phyloP scores from a whole-genome alignment of 2,888 invertebrate species.

The Megastigmus dorsalis region DNA sequence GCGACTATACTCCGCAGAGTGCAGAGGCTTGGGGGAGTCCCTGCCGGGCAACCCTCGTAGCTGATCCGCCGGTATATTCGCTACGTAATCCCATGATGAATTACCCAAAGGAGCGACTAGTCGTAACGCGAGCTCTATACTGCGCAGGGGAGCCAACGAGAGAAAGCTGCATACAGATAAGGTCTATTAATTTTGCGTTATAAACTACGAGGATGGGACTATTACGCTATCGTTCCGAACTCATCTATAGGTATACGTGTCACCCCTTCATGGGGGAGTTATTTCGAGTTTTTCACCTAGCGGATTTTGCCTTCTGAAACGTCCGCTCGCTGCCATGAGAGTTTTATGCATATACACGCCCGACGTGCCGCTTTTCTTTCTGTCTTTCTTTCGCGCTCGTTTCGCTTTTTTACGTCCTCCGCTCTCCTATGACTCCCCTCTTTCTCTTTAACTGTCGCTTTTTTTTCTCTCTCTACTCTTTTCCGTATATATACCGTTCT shows the following conservation, averaged over 20 bases:
- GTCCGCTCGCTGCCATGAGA: not conserved
- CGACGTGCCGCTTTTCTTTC: not conserved
- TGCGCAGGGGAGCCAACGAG: too few species aligned
- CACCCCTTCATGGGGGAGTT: not conserved
- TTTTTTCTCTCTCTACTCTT: not conserved
- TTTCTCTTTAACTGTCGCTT: too few species aligned
- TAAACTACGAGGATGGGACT: slow-evolving; percentile 63
- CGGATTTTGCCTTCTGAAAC: not conserved
- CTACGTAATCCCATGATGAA: slow-evolving; percentile 74
- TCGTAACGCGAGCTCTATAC: not conserved
- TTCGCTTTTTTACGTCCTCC: not conserved
- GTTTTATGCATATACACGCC: slow-evolving; percentile 18
- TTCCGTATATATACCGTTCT: not conserved
- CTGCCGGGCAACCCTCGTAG: not conserved
- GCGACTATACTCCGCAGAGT: too few species aligned
- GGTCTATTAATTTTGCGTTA: slow-evolving; percentile 74
- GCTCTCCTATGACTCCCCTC: too few species aligned
- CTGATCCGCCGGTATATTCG: slow-evolving; percentile 61
- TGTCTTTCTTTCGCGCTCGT: slow-evolving; percentile 42
- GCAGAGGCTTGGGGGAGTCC: slow-evolving; percentile 5
- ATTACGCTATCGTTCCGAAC: too few species aligned
- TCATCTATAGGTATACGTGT: too few species aligned
- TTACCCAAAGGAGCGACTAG: slow-evolving; percentile 56
- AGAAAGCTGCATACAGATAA: slow-evolving; percentile 46
- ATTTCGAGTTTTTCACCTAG: slow-evolving; percentile 24